Evolutionary conservation across 2,113 vertebrate species (phyloP), one percentile per base, ranked within the genome.

Genomic region (Cryptotis parvus): DNA sequence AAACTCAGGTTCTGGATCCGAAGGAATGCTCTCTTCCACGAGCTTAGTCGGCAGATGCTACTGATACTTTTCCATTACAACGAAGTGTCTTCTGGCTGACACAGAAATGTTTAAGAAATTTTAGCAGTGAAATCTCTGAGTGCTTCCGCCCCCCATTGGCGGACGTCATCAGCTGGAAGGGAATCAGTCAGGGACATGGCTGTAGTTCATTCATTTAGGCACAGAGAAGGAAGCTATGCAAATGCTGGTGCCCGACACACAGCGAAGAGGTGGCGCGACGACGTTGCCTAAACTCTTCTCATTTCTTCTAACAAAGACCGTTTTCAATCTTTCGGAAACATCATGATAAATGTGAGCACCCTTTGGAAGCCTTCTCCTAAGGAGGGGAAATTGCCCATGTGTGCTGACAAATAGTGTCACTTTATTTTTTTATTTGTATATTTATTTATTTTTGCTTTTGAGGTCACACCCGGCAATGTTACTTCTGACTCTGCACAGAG

Each of bases 131-230:
- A 26, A 15, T 43, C 68, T 33, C 0, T 24, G 74, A 78, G 33
- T 4, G 27, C 24, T 41, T 39, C 45, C 11, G 20, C 58, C 75
- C 45, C n/a, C 37, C 14, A 2, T 31, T 33, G 27, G n/a, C 27
- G 18, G 29, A 20, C 82, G 43, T 81, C 29, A 79, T 90, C 81
- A 33, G 55, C 41, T 31, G 18, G 74, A 37, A 33, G 61, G 61
- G 55, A 81, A 66, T 63, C 2, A 39, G 29, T 78, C 84, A 4
- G 18, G 49, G 52, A 33, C 6, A 37, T 0, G 4, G 49, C 65
- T 77, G 55, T 49, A 33, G 26, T 83, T 89, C 61, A 75, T 90
- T 89, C 81, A 93, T 26, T 93, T 69, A 37, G 65, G 69, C 86
- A 84, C 63, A 63, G 52, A 70, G 65, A 24, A 55, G 66, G 43